Conservation (phyloP, 1,140 invertebrate genomes). For the Melanaphis sacchari region DNA sequence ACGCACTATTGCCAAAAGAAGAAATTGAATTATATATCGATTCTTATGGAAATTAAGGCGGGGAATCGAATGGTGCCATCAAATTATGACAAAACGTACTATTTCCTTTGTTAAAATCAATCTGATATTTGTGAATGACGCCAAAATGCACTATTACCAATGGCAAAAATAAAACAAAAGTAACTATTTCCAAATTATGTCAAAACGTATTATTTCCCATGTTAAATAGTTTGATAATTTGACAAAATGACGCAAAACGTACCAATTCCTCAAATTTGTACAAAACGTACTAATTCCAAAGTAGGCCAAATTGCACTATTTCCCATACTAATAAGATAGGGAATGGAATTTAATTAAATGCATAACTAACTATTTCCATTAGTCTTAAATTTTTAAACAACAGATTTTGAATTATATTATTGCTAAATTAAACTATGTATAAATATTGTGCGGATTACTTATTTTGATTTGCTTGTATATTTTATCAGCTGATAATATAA, state of each 20-base stretch:
- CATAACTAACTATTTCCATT: not conserved
- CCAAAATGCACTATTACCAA: too few species aligned
- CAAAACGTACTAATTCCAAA: not conserved
- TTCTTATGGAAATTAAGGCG: too few species aligned
- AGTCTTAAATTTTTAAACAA: not conserved
- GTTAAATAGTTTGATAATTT: not conserved
- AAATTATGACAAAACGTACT: not conserved
- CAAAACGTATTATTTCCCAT: not conserved
- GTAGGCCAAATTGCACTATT: not conserved
- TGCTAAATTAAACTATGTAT: too few species aligned
- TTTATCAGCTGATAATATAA: too few species aligned
- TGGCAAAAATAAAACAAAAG: too few species aligned
- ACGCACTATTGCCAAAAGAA: too few species aligned
- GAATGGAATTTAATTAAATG: not conserved
- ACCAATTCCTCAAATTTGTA: too few species aligned
- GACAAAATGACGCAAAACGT: not conserved
- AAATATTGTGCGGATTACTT: too few species aligned
- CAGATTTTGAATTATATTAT: too few species aligned
- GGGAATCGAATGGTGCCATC: too few species aligned
- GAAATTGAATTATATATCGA: too few species aligned
- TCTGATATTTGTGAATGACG: not conserved
- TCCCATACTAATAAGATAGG: not conserved
- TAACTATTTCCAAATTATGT: not conserved
- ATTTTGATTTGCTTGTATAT: too few species aligned
- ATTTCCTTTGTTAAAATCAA: not conserved